These are phyloP conservation scores for Lomographa bimaculata DNA, from an alignment of 2,888 invertebrate species.

Conservation along the genomic window DNA sequence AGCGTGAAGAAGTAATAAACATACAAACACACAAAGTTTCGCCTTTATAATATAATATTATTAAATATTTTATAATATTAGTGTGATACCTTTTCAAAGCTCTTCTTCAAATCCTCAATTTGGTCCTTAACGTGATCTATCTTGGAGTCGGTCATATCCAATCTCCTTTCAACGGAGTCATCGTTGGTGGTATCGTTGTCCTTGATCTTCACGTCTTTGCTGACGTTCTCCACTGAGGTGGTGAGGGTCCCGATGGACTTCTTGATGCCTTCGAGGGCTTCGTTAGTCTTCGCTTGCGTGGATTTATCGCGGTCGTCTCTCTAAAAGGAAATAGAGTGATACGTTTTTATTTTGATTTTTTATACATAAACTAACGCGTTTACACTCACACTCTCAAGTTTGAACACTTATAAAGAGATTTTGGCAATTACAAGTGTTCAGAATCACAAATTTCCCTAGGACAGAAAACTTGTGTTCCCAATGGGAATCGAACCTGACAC, in stretches of 20 bases:
- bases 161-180: constrained; percentile 49
- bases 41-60: too few species aligned
- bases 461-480: too few species aligned
- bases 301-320: constrained; percentile 86
- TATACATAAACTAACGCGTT: too few species aligned
- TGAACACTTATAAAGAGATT: too few species aligned
- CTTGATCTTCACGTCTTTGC: constrained; percentile 43
- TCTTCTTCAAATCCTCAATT: constrained; percentile 59
- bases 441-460: too few species aligned
- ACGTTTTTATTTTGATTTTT: too few species aligned
- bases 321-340: constrained; percentile 48
- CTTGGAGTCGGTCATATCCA: constrained; percentile 66
- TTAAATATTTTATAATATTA: too few species aligned
- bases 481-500: too few species aligned
- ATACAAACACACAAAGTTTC: too few species aligned
- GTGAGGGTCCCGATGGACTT: constrained; percentile 58
- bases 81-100: constrained; percentile 61
- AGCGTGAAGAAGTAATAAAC: too few species aligned
- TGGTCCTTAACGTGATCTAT: constrained; percentile 64
- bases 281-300: constrained; percentile 85
- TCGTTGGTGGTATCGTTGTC: constrained; percentile 56
- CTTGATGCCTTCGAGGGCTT: constrained; percentile 75
- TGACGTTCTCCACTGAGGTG: constrained; percentile 40
- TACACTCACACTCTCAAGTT: too few species aligned
- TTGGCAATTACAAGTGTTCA: too few species aligned